These are phyloP conservation scores for Xenopus borealis DNA, from an alignment of 2,113 vertebrate genomes.

Conservation along the genomic window DNA sequence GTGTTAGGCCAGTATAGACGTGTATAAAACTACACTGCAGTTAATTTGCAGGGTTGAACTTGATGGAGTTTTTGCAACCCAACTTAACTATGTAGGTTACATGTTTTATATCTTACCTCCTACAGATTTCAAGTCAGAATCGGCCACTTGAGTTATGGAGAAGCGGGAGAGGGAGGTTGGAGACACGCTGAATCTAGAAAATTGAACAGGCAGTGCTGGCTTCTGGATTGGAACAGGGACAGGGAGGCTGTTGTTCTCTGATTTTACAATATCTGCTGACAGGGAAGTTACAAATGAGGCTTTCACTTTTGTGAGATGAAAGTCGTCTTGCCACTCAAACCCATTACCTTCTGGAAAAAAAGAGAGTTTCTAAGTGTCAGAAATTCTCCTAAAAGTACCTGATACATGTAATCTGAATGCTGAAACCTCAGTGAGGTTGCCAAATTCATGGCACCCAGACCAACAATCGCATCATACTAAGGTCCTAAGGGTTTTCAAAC, in stretches of 20 bases:
- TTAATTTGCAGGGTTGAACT: background rate
- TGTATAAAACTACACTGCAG: background rate
- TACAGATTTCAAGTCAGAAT: constrained; percentile 75
- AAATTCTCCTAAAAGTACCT: too few species aligned
- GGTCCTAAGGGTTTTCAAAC: too few species aligned
- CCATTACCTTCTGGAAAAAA: constrained; percentile 58
- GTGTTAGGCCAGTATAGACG: too few species aligned
- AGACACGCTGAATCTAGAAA: constrained; percentile 87
- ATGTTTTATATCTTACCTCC: constrained; percentile 69
- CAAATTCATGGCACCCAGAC: too few species aligned
- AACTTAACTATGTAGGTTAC: background rate
- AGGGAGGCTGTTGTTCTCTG: constrained; percentile 38
- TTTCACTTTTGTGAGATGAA: constrained; percentile 63
- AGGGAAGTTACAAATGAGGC: constrained; percentile 57
- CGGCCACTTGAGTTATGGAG: constrained; percentile 93
- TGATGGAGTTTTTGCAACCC: too few species aligned
- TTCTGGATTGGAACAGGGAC: constrained; percentile 53
- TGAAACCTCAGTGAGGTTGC: too few species aligned
- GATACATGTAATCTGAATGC: too few species aligned
- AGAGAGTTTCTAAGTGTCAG: too few species aligned
- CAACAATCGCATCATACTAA: too few species aligned
- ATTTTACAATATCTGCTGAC: background rate
- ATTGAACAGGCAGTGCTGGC: constrained; percentile 59
- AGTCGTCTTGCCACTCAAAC: constrained; percentile 68
- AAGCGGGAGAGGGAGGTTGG: constrained; percentile 82